Evolutionary conservation across 2,113 vertebrate genomes (phyloP).

Genomic region (Vimba vimba): DNA sequence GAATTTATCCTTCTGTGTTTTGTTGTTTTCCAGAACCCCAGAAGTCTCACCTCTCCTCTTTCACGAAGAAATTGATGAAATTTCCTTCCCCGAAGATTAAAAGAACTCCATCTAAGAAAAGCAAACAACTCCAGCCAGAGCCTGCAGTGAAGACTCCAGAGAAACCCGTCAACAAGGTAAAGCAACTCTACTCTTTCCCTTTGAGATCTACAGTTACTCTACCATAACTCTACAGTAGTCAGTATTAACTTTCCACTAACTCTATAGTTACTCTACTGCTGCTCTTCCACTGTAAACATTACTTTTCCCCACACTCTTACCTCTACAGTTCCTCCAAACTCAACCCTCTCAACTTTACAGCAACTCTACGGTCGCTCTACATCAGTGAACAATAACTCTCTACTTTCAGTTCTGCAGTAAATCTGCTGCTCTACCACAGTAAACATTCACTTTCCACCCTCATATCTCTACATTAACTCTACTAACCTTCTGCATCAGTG

Average conservation of each 20-base stretch:
- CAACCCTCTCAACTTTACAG: background rate
- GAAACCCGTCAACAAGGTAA: conserved; percentile 93
- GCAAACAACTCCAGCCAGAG: conserved; percentile 87
- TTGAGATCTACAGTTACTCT: background rate
- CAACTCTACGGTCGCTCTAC: background rate
- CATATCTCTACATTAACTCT: background rate
- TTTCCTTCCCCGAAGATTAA: conserved; percentile 99
- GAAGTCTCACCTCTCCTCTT: conserved; percentile 95
- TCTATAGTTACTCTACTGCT: background rate
- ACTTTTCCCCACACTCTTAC: background rate
- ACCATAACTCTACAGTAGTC: background rate
- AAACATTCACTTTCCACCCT: background rate
- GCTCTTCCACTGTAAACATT: background rate
- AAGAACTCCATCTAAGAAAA: conserved; percentile 95
- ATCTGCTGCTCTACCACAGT: background rate
- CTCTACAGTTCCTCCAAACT: background rate
- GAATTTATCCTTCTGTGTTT: background rate
- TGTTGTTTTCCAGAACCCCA: conserved; percentile 85
- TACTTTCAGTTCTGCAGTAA: background rate
- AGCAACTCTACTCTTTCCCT: background rate
- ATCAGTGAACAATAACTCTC: background rate
- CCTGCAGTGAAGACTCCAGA: conserved; percentile 85
- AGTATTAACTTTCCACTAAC: background rate
- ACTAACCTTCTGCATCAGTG: background rate
- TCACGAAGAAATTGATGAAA: conserved; percentile 99